phyloP scores from a whole-genome alignment of 2,888 invertebrate genomes.

The Ochropleura leucogaster region DNA sequence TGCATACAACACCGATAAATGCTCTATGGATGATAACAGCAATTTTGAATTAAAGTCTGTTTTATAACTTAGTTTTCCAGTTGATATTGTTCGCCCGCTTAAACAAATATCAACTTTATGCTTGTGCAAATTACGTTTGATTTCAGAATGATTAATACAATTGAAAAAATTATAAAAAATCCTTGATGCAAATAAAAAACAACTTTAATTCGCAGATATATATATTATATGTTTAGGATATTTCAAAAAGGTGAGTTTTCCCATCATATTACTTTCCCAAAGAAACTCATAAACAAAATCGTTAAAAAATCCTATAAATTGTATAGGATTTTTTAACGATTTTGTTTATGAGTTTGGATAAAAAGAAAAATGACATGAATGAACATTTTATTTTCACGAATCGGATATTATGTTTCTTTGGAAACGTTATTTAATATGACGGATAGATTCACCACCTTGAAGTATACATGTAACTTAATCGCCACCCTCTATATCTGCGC shows the following conservation, averaged over 20 bases:
- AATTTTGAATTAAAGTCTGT: not conserved
- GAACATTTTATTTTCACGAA: too few species aligned
- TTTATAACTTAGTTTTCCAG: not conserved
- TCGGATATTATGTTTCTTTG: not conserved
- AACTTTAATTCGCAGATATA: not conserved
- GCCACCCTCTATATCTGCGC: not conserved
- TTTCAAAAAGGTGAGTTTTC: too few species aligned
- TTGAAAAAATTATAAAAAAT: not conserved
- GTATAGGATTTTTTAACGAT: too few species aligned
- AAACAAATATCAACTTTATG: not conserved
- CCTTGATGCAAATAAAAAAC: not conserved
- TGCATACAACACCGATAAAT: slow-evolving; percentile 8
- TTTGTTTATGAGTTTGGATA: too few species aligned
- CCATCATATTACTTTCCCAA: too few species aligned
- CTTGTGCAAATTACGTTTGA: not conserved
- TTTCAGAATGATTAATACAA: not conserved
- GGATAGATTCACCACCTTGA: not conserved
- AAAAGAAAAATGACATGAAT: too few species aligned
- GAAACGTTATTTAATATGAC: not conserved
- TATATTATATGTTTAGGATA: too few species aligned
- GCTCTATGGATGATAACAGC: not conserved
- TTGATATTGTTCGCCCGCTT: not conserved
- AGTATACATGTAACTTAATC: not conserved
- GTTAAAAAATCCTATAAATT: too few species aligned
- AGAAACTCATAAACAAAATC: too few species aligned